Percentiles rank a stretch among this genome's conserved stretches.
Conservation (phyloP, 2,888 invertebrate species). For the Apamea sordens region DNA sequence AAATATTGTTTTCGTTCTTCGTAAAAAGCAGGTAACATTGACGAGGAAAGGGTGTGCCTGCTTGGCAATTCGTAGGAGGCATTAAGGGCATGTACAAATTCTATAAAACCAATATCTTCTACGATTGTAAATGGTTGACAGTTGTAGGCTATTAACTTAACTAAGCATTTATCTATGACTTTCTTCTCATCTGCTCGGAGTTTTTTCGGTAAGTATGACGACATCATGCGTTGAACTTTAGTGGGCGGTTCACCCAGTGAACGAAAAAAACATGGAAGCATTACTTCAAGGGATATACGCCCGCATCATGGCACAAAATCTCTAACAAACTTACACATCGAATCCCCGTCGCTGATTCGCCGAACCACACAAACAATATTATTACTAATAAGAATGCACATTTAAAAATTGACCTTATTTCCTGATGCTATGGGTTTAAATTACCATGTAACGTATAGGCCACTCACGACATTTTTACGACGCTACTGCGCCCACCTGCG, state of each 20-base stretch:
- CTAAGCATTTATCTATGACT: conserved; percentile 29
- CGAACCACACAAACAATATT: too few relatives aligned
- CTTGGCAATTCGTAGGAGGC: conserved; percentile 37
- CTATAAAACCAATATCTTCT: conserved; percentile 39
- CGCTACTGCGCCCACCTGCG: too few relatives aligned
- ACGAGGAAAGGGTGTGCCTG: conserved; percentile 38
- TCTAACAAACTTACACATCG: too few relatives aligned
- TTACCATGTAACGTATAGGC: too few relatives aligned
- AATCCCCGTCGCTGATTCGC: too few relatives aligned
- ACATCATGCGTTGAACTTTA: conserved; percentile 5
- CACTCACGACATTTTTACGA: too few relatives aligned
- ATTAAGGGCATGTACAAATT: conserved; percentile 42
- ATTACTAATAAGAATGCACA: too few relatives aligned
- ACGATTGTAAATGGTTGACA: conserved; percentile 33
- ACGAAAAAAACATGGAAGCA: too few relatives aligned
- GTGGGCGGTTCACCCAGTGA: conserved; percentile 3
- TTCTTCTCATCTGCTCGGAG: conserved; percentile 39
- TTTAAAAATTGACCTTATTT: too few relatives aligned
- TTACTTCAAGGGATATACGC: too few relatives aligned
- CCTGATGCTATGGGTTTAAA: too few relatives aligned
- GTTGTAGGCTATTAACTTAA: conserved; percentile 35
- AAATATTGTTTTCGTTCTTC: not conserved
- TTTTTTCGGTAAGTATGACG: not conserved
- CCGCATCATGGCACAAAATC: too few relatives aligned
- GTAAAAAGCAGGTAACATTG: conserved; percentile 30